Conservation (phyloP, 2,113 vertebrate species). For the Campylorhamphus procurvoides region DNA sequence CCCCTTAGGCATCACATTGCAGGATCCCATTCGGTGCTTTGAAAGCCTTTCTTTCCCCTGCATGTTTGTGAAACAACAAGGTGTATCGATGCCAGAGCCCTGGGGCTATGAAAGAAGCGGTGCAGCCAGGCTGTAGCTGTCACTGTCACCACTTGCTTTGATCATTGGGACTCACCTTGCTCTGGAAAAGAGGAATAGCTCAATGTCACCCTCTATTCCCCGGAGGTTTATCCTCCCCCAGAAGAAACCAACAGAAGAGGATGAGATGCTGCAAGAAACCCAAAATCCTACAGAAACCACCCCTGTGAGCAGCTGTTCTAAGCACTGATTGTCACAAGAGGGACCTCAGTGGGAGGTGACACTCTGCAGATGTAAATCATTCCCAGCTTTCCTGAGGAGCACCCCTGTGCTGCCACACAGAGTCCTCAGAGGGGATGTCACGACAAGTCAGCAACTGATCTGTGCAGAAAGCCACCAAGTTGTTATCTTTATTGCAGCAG, state of each 20-base stretch:
- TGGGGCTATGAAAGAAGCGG: neutral
- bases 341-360: neutral
- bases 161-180: neutral
- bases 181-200: neutral
- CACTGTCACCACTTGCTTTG: neutral
- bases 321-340: neutral
- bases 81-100: neutral
- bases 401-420: neutral
- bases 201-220: neutral
- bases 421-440: neutral
- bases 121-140: neutral
- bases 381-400: neutral
- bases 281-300: neutral
- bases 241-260: neutral
- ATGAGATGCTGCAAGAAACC: neutral
- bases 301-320: accelerated
- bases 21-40: neutral
- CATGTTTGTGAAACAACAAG: neutral
- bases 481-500: neutral
- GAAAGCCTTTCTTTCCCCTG: neutral
- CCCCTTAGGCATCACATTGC: neutral
- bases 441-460: neutral
- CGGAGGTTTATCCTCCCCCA: neutral
- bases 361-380: neutral
- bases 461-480: neutral